Evolutionary conservation across 2,113 vertebrate species (phyloP).

Genomic region (Toxotes chatareus): DNA sequence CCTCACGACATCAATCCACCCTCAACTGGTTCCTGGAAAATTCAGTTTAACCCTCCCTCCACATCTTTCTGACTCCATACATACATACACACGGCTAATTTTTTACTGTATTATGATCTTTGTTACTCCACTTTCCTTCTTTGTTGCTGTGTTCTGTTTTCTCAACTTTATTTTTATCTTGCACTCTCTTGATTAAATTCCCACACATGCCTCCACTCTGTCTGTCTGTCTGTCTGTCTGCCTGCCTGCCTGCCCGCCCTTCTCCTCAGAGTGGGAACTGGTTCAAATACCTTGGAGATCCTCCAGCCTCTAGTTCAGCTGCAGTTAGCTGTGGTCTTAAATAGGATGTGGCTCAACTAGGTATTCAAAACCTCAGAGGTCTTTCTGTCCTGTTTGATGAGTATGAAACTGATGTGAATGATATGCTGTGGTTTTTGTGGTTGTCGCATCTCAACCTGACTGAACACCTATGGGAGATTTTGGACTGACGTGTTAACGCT

Average conservation of each 20-base stretch:
- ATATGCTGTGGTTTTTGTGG: no score
- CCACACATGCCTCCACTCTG: conserved; percentile 15
- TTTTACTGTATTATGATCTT: background rate
- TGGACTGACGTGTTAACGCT: no score
- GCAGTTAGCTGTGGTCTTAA: conserved; percentile 52
- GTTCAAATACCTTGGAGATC: conserved; percentile 24
- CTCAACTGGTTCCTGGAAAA: conserved; percentile 52
- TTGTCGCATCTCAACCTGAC: no score
- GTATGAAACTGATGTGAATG: no score
- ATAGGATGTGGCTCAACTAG: conserved; percentile 30
- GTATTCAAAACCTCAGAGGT: conserved; percentile 13
- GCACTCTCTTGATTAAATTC: conserved; percentile 3
- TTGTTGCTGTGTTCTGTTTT: background rate
- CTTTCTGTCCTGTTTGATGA: background rate
- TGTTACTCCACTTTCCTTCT: conserved; percentile 14
- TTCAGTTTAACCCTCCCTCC: conserved; percentile 50
- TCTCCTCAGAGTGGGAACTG: conserved; percentile 18
- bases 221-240: no score
- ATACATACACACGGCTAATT: background rate
- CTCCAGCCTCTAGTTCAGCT: conserved; percentile 50
- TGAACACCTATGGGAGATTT: no score
- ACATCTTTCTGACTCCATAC: background rate
- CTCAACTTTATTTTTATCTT: conserved; percentile 15
- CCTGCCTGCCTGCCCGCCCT: no score
- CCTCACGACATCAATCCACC: conserved; percentile 47